Conservation (phyloP, 2,888 invertebrate species). For the Tryphoninae sp. region DNA sequence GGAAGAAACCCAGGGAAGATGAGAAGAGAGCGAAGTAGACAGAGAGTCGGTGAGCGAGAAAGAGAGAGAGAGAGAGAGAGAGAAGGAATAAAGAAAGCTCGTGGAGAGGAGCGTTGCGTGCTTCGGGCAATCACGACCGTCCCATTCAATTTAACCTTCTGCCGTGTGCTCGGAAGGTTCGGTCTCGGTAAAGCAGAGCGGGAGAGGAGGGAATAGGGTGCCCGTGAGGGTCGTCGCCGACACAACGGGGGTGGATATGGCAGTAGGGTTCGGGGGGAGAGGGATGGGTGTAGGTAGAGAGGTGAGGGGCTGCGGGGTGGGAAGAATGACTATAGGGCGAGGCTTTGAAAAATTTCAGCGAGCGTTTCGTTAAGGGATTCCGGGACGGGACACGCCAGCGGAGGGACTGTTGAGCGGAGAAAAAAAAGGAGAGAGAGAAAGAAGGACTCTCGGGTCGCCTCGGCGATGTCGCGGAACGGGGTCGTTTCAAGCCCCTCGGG, state of each 20-base stretch:
- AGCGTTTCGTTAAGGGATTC: conserved; percentile 66
- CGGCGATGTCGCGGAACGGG: conserved; percentile 65
- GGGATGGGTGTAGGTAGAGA: not conserved
- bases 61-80: conserved; percentile 11
- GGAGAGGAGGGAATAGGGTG: conserved; percentile 46
- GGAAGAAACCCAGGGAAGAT: conserved; percentile 32
- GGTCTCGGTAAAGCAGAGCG: conserved; percentile 36
- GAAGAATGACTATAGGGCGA: conserved; percentile 13
- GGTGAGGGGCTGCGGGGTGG: not conserved
- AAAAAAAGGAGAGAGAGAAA: conserved; percentile 48
- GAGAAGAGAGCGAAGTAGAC: conserved; percentile 43
- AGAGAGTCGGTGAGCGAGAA: conserved; percentile 6
- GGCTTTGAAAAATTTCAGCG: conserved; percentile 61
- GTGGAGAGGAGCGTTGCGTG: conserved; percentile 57
- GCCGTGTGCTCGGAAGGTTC: conserved; percentile 43
- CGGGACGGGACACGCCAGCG: conserved; percentile 60
- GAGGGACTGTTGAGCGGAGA: conserved; percentile 43
- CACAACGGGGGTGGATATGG: conserved; percentile 14
- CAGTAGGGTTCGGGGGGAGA: not conserved
- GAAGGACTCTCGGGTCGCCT: conserved; percentile 46
- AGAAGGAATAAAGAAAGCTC: conserved; percentile 23
- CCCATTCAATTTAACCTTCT: conserved; percentile 66
- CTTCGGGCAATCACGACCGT: conserved; percentile 65
- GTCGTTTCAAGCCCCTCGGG: conserved; percentile 70
- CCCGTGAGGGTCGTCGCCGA: conserved; percentile 61